Conservation (phyloP, 2,888 invertebrate genomes). For the Drosophila gaucha region DNA sequence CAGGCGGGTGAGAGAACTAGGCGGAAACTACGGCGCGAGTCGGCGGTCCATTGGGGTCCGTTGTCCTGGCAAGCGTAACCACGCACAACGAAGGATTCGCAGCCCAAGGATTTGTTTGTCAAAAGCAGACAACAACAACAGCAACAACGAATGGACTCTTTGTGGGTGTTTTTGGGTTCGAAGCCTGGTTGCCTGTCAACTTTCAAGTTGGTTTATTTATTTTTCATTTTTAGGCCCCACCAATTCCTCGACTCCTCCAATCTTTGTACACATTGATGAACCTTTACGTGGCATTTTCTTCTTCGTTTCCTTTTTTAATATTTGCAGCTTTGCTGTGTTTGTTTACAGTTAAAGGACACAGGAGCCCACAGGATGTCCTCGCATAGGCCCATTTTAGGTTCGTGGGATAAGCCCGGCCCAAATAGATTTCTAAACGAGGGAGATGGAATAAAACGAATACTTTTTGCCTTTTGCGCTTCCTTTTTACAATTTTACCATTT, state of each 20-base stretch:
- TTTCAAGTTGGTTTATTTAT: constrained; percentile 70
- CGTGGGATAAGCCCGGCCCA: constrained; percentile 54
- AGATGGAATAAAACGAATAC: constrained; percentile 32
- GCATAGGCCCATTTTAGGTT: constrained; percentile 55
- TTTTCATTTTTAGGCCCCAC: constrained; percentile 62
- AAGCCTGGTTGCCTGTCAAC: constrained; percentile 62
- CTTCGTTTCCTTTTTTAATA: constrained; percentile 45
- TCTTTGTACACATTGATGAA: constrained; percentile 62
- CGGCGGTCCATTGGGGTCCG: constrained; percentile 54
- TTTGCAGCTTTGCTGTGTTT: constrained; percentile 68
- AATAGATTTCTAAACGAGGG: constrained; percentile 52
- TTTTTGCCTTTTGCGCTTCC: constrained; percentile 52
- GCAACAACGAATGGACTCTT: constrained; percentile 46
- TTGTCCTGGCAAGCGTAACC: constrained; percentile 79
- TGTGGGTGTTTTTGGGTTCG: constrained; percentile 37
- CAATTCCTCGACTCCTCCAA: constrained; percentile 15
- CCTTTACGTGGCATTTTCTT: constrained; percentile 45
- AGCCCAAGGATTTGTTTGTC: constrained; percentile 79
- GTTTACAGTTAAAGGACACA: constrained; percentile 68
- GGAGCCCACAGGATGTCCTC: constrained; percentile 51
- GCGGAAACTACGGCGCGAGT: constrained; percentile 38
- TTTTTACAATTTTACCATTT: constrained; percentile 33
- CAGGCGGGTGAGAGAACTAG: constrained; percentile 49
- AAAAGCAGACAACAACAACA: constrained; percentile 69
- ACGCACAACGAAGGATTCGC: constrained; percentile 73